A percentile compares a stretch with the other conserved stretches of the same genome.
Conservation (phyloP, 2,888 invertebrate genomes). For the Bellardia bayeri region DNA sequence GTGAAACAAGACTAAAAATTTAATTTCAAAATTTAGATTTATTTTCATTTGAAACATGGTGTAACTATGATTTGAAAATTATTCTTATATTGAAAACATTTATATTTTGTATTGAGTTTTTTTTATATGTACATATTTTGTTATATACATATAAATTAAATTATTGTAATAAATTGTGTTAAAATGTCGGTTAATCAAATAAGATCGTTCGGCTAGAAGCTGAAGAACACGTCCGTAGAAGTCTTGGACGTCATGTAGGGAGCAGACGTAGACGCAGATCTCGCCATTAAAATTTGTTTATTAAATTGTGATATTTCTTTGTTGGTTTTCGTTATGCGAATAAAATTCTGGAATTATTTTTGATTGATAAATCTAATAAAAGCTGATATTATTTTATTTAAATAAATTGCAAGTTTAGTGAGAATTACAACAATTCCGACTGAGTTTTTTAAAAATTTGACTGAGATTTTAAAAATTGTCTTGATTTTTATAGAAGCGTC, state of each 20-base stretch:
- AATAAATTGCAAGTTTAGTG: too few relatives aligned
- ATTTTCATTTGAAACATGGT: neutral
- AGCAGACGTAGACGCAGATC: constrained; percentile 58
- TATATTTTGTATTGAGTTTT: constrained; percentile 30
- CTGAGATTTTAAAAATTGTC: too few relatives aligned
- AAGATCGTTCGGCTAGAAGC: constrained; percentile 65
- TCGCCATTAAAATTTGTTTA: neutral
- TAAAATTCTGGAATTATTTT: neutral
- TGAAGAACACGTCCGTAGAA: constrained; percentile 41
- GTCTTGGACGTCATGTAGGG: constrained; percentile 48
- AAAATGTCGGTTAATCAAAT: constrained; percentile 69
- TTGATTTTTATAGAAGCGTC: too few relatives aligned
- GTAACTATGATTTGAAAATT: too few relatives aligned
- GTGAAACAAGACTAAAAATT: too few relatives aligned
- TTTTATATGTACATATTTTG: neutral
- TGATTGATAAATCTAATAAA: too few relatives aligned
- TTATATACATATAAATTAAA: neutral
- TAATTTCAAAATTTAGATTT: neutral
- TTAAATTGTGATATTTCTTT: neutral
- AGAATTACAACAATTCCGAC: too few relatives aligned
- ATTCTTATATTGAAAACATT: neutral
- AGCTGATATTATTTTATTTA: too few relatives aligned
- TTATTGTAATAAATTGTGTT: neutral
- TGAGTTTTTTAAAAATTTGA: too few relatives aligned
- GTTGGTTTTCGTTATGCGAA: neutral